Base-by-base conservation (phyloP, 2,888 invertebrate genomes). In the Eledona agricola region DNA sequence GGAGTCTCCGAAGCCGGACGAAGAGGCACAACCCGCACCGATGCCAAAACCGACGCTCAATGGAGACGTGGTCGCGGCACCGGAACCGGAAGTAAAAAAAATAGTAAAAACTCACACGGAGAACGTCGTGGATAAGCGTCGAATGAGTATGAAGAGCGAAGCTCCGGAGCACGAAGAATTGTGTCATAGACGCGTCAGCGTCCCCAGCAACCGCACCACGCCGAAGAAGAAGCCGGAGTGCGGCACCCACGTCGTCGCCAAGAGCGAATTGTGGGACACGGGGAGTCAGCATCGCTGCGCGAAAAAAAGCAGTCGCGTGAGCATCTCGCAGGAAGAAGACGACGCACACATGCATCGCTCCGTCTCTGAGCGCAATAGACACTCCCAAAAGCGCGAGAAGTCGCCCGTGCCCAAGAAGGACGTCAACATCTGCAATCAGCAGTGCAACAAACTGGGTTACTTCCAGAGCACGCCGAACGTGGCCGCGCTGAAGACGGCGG, bases 391-490 rank as follows among this genome's bases (percentile, higher is more conserved):
- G 59, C 65, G 70, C 42, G 69, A 73, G 22, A 73, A 73, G 62
- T 72, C 63, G 40, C 72, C 63, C 16, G 58, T 52, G 13, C 34
- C 51, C 43, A 70, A 66, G 46, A 71, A 68, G 47, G 17, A 64
- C 62, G 22, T 26, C 11, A 67, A 66, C 35, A 72, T 74, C 12
- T 74, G 73, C 59, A 75, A 74, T 53, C 75, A 74, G 47, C 75
- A 77, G 60, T 71, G 71, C 62, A 74, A 71, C 57, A 77, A 75
- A 56, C 58, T 77, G 65, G 78, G 80, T 55, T 82, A 83, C 66
- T 83, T 81, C 58, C 83, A 83, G 60, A 83, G 83, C 63, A 83
- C 83, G 2, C 84, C 84, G 5, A 82, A 84, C 67, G 83, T 84
- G 25, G 80, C 81, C n/a, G 76, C 78, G 40, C 71, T 77, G 7